Percentiles rank a stretch among this genome's conserved stretches.
phyloP scores from a whole-genome alignment of 2,113 vertebrate genomes.

The Cyanoliseus patagonus region DNA sequence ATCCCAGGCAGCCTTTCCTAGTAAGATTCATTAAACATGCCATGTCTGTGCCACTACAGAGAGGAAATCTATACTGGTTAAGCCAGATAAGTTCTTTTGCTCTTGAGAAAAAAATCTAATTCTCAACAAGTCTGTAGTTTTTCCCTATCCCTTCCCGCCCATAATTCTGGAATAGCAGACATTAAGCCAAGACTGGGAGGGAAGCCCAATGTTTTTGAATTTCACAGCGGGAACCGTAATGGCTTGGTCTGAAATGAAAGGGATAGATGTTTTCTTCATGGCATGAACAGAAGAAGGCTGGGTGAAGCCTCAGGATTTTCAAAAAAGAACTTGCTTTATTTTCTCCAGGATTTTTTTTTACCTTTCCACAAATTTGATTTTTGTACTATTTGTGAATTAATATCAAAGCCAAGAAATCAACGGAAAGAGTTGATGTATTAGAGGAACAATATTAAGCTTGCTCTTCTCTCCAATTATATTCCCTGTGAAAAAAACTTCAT shows the following conservation, averaged over 20 bases:
- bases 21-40: not conserved
- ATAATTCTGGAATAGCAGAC: not conserved
- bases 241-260: not conserved
- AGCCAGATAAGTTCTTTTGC: not conserved
- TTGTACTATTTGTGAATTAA: not conserved
- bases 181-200: not conserved
- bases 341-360: not conserved
- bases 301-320: not conserved
- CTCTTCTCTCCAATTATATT: not conserved
- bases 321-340: not conserved
- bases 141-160: not conserved
- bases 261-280: not conserved
- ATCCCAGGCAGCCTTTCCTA: not conserved
- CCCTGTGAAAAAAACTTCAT: not conserved
- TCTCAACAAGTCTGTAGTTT: not conserved
- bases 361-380: not conserved
- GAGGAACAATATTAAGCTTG: not conserved
- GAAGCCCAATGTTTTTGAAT: not conserved
- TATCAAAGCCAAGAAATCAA: not conserved
- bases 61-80: not conserved
- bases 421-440: not conserved
- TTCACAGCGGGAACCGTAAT: not conserved
- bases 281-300: not conserved
- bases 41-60: not conserved
- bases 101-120: not conserved